Evolutionary conservation across 2,888 invertebrate genomes (phyloP).

Genomic region (Hybos culiciformis): DNA sequence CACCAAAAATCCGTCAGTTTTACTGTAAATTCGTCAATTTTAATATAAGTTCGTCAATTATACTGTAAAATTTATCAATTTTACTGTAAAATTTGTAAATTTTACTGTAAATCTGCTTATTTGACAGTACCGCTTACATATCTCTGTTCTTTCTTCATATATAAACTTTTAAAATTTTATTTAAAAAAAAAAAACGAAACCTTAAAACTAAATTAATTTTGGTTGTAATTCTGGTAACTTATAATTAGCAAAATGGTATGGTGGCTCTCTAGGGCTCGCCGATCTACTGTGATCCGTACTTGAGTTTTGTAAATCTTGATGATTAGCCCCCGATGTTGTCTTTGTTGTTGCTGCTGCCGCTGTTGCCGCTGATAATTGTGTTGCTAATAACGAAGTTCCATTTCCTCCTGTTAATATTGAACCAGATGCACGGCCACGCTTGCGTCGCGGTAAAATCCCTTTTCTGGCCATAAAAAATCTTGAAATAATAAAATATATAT

Average conservation of each 20-base stretch:
- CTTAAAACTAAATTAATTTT: constrained; percentile 19
- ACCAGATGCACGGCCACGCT: constrained; percentile 56
- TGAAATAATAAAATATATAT: constrained; percentile 13
- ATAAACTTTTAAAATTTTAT: too few relatives aligned
- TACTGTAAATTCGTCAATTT: too few relatives aligned
- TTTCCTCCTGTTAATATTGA: constrained; percentile 11
- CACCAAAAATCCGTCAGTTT: too few relatives aligned
- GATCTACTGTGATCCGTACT: constrained; percentile 31
- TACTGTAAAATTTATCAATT: too few relatives aligned
- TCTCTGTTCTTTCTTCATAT: too few relatives aligned
- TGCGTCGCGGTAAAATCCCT: constrained; percentile 64
- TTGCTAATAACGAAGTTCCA: not conserved
- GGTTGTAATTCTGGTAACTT: constrained; percentile 45
- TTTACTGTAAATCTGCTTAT: too few relatives aligned
- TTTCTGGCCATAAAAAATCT: constrained; percentile 79
- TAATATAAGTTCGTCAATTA: too few relatives aligned
- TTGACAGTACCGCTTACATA: too few relatives aligned
- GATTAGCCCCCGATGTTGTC: constrained; percentile 15
- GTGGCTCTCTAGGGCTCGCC: constrained; percentile 50
- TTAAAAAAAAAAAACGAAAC: too few relatives aligned
- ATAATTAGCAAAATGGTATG: constrained; percentile 63
- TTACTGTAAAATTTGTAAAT: too few relatives aligned
- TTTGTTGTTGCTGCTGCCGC: not conserved
- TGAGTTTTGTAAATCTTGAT: constrained; percentile 16
- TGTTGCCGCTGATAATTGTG: not conserved